Percentiles rank a stretch among this genome's conserved stretches.
Evolutionary conservation across 2,888 invertebrate species (phyloP).

Genomic region (Pseudococcus jackbeardsleyi): DNA sequence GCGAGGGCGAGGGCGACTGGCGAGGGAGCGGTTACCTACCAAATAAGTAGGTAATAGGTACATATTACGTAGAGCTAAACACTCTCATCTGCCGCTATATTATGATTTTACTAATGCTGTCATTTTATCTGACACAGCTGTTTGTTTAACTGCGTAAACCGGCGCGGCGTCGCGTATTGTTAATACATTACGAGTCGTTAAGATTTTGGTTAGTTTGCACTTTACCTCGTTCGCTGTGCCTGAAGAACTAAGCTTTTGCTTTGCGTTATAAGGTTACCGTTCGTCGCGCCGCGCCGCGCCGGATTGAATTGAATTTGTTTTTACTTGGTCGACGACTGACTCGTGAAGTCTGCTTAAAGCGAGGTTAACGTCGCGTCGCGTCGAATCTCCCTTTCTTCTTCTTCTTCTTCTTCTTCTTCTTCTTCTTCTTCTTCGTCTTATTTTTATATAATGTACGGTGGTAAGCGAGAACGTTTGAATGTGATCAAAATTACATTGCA

Average conservation of each 20-base stretch:
- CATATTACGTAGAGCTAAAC: conserved; percentile 28
- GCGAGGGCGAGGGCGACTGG: not conserved
- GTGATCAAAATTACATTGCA: too few species aligned
- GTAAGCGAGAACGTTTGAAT: too few species aligned
- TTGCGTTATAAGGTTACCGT: not conserved
- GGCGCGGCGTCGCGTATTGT: not conserved
- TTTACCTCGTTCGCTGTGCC: not conserved
- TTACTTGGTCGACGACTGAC: too few species aligned
- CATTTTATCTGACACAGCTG: conserved; percentile 48
- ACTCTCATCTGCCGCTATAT: conserved; percentile 35
- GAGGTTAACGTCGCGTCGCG: too few species aligned
- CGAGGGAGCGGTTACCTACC: not conserved
- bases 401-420: too few species aligned
- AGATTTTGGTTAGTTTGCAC: conserved; percentile 19
- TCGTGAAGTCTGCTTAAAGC: too few species aligned
- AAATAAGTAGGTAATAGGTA: too few species aligned
- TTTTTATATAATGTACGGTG: too few species aligned
- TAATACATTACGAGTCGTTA: conserved; percentile 28
- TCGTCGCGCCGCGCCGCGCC: too few species aligned
- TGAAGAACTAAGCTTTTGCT: not conserved
- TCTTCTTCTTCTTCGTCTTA: too few species aligned
- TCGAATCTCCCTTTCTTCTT: too few species aligned
- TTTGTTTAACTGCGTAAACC: conserved; percentile 40
- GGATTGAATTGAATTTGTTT: too few species aligned
- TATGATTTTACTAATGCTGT: conserved; percentile 42